Conservation (phyloP, 1,140 invertebrate species). For the Tyrophagus putrescentiae region DNA sequence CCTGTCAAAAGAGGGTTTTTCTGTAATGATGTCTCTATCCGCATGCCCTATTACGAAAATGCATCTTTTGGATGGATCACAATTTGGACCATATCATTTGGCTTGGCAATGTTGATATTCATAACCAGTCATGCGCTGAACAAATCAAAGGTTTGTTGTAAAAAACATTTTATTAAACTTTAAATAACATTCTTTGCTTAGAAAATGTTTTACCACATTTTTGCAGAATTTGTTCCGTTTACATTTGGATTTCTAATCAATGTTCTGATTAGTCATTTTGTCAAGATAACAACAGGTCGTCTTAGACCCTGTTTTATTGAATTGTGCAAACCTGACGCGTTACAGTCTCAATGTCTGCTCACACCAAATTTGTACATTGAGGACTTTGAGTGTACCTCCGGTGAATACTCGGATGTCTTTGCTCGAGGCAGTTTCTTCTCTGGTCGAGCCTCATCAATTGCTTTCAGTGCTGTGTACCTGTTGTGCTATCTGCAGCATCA, state of each 20-base stretch:
- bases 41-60: background rate
- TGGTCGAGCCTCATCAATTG: background rate
- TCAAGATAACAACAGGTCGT: background rate
- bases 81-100: no score
- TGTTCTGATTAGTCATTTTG: background rate
- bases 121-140: no score
- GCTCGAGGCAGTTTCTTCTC: background rate
- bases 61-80: no score
- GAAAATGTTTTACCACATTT: background rate
- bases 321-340: background rate
- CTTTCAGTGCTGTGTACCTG: background rate
- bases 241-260: background rate
- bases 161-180: no score
- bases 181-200: background rate
- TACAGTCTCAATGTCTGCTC: background rate
- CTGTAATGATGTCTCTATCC: background rate
- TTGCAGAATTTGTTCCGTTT: background rate
- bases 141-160: no score
- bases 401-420: background rate
- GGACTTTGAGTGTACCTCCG: background rate
- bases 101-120: no score
- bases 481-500: background rate
- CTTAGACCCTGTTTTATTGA: constrained; percentile 5
- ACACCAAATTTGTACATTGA: background rate
- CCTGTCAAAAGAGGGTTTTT: background rate